Conservation (phyloP, 2,797 vertebrate species). For the Tympanoctomys barrerae region DNA sequence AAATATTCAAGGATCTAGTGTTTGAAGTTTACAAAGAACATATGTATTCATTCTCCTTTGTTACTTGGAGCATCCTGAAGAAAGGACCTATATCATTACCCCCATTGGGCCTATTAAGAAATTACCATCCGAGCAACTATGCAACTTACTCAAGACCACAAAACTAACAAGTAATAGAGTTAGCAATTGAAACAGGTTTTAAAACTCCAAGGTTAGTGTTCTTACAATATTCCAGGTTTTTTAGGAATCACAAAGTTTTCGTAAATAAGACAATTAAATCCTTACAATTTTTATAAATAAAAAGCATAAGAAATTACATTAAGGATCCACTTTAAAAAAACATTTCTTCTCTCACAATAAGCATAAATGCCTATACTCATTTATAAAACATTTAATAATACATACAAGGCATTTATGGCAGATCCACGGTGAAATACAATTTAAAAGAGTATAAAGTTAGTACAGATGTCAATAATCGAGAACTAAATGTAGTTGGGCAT, state of each 20-base stretch:
- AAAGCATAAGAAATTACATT: not conserved
- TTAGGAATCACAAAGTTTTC: not conserved
- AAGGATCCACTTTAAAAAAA: not conserved
- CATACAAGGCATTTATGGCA: not conserved
- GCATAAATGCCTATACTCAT: not conserved
- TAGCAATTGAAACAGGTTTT: not conserved
- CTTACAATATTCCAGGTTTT: not conserved
- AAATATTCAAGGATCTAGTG: not conserved
- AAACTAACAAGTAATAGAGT: not conserved
- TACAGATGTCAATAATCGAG: conserved; percentile 10
- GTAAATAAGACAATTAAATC: conserved; percentile 36
- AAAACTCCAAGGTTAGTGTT: not conserved
- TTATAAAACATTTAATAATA: conserved; percentile 36
- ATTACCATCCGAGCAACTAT: not conserved
- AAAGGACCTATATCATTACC: not conserved
- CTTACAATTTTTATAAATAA: conserved; percentile 5
- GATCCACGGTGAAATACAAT: not conserved
- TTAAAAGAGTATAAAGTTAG: conserved; percentile 16
- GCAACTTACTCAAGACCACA: not conserved
- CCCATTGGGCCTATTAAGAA: not conserved
- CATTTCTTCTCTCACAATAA: conserved; percentile 10
- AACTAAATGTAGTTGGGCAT: not conserved
- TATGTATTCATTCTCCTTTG: not conserved
- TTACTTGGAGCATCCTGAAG: not conserved
- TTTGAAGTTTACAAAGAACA: conserved; percentile 1